Conservation (phyloP, 2,888 invertebrate species). For the Cheilosia vernalis region DNA sequence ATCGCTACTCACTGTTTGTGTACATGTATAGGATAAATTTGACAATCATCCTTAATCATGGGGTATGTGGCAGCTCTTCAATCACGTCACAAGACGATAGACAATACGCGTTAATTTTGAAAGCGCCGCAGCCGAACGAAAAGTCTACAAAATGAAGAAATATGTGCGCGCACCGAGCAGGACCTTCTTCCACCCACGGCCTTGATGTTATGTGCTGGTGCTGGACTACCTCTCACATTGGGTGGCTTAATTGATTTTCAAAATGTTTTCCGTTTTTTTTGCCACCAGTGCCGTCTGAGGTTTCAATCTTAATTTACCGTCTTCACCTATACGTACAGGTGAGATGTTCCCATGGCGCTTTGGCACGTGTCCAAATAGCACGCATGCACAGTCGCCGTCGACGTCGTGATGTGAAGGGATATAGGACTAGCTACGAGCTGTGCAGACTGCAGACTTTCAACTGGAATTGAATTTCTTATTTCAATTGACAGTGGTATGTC, state of each 20-base stretch:
- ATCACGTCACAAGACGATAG: slow-evolving; percentile 32
- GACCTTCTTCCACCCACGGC: not conserved
- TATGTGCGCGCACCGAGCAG: slow-evolving; percentile 1
- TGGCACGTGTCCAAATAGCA: slow-evolving; percentile 59
- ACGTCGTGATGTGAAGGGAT: not conserved
- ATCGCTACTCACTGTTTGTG: not conserved
- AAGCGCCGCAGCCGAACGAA: not conserved
- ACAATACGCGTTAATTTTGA: slow-evolving; percentile 46
- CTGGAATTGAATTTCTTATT: not conserved
- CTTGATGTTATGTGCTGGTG: not conserved
- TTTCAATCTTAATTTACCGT: slow-evolving; percentile 58
- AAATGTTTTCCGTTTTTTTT: slow-evolving; percentile 4
- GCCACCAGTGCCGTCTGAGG: slow-evolving; percentile 30
- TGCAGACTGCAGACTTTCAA: not conserved
- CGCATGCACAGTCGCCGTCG: slow-evolving; percentile 10
- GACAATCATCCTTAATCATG: slow-evolving; percentile 31
- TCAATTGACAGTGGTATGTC: slow-evolving; percentile 8
- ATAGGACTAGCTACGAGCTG: not conserved
- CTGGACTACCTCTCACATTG: not conserved
- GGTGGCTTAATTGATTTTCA: slow-evolving; percentile 57
- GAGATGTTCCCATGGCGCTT: slow-evolving; percentile 8
- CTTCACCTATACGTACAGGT: slow-evolving; percentile 9
- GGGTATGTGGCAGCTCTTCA: slow-evolving; percentile 9
- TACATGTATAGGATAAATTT: not conserved
- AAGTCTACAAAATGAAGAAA: slow-evolving; percentile 26